phyloP scores from a whole-genome alignment of 2,113 vertebrate genomes.

The Tyrannus savana region DNA sequence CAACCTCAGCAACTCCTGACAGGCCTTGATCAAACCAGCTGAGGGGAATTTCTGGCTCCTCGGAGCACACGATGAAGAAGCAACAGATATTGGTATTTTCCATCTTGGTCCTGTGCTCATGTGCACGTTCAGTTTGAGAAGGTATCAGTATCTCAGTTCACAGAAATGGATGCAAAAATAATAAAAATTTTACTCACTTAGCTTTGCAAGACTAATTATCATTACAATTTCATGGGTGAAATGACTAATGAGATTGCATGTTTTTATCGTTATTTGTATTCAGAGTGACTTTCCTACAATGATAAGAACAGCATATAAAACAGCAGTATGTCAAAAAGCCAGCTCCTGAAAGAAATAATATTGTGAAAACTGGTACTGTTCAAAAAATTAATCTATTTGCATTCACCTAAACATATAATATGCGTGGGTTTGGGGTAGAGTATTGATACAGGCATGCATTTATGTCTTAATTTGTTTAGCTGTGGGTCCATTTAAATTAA shows the following conservation, averaged over 20 bases:
- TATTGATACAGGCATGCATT: neutral
- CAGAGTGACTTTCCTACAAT: neutral
- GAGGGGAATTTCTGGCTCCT: neutral
- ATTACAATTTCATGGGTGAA: constrained; percentile 2
- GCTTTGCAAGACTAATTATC: neutral
- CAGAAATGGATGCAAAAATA: neutral
- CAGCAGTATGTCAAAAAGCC: neutral
- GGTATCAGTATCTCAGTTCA: neutral
- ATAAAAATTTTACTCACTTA: neutral
- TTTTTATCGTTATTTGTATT: constrained; percentile 8
- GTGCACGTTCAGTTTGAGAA: neutral
- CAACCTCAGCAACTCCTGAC: neutral
- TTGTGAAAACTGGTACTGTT: neutral
- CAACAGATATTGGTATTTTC: neutral
- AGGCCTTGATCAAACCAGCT: neutral
- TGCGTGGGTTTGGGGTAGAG: neutral
- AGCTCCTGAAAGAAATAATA: neutral
- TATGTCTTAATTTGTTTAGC: neutral
- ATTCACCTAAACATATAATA: neutral
- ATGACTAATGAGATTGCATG: neutral
- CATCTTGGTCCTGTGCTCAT: neutral
- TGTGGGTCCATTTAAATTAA: neutral
- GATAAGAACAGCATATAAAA: neutral
- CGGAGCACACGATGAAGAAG: neutral
- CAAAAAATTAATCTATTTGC: neutral